Evolutionary conservation across 2,797 vertebrate genomes (phyloP).

Genomic region (Rousettus madagascariensis): DNA sequence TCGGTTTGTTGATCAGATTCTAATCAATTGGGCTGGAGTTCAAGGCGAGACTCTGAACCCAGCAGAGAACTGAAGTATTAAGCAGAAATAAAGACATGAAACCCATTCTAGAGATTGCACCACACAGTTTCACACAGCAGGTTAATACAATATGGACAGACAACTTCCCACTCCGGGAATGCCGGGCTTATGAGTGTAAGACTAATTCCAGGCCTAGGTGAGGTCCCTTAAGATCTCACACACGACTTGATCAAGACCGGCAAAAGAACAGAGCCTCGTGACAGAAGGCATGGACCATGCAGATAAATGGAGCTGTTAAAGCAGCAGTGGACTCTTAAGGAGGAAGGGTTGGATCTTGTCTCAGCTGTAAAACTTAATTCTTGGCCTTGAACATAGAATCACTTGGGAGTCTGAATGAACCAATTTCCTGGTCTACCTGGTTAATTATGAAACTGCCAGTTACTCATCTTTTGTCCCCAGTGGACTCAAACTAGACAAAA

Average conservation of each 20-base stretch:
- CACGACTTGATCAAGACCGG: not conserved
- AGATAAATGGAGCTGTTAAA: not conserved
- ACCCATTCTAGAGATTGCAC: not conserved
- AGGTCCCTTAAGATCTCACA: not conserved
- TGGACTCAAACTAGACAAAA: not conserved
- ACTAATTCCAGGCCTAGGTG: not conserved
- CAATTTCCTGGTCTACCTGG: not conserved
- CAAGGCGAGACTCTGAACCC: constrained; percentile 66
- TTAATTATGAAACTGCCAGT: not conserved
- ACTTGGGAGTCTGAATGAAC: not conserved
- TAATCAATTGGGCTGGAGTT: constrained; percentile 55
- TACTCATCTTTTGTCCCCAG: not conserved
- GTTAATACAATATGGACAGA: not conserved
- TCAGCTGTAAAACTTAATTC: not conserved
- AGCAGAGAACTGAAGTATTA: not conserved
- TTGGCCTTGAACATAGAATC: not conserved
- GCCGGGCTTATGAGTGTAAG: not conserved
- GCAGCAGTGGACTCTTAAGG: not conserved
- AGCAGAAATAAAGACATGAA: constrained; percentile 38
- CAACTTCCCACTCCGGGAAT: not conserved
- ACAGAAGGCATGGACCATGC: not conserved
- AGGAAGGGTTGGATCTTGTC: not conserved
- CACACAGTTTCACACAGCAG: not conserved
- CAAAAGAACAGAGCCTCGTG: not conserved
- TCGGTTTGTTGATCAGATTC: constrained; percentile 65